Evolutionary conservation across 2,888 invertebrate genomes (phyloP), one percentile per base, ranked within the genome.

Genomic region (Sericinus montela): DNA sequence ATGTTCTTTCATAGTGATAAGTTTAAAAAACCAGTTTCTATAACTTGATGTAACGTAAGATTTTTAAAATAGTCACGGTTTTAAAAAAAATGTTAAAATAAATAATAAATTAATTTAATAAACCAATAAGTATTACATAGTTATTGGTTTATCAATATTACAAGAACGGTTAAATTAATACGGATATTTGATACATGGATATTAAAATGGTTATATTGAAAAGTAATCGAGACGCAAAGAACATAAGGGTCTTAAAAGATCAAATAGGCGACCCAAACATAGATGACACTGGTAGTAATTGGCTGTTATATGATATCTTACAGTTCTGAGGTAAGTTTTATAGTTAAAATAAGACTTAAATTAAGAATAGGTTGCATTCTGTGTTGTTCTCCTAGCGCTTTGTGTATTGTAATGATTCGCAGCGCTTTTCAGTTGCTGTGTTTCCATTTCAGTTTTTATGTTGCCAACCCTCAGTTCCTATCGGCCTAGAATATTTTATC

Each of bases 401-500:
- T 61, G 62, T 61, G 49, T 62, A 55, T 53, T 59, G 65, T 69
- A 60, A 67, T 64, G 52, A 52, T 63, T 71, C 64, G 72, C 72
- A 70, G 72, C 69, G 69, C 70, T 66, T 48, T 57, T 72, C 69
- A 54, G 60, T 67, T 69, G 29, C 13, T 7, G 69, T 63, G 58
- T 57, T 55, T 65, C 63, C 63, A 58, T 58, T 62, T 67, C 70
- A 58, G 59, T 60, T 57, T 59, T 62, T 61, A 67, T 63, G 67
- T 69, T 60, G 56, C 65, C 63, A 63, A 55, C 58, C 60, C 81
- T 87, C 70, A 85, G 87, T 88, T 87, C 87, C 87, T 87, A 87
- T 84, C 72, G 83, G 83, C 84, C 82, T 86, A 85, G 75, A 67
- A 71, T 75, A 69, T 79, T 80, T 77, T 72, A 73, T 80, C 74